Base-by-base conservation (phyloP, 2,113 vertebrate species). In the Tenrec ecaudatus region DNA sequence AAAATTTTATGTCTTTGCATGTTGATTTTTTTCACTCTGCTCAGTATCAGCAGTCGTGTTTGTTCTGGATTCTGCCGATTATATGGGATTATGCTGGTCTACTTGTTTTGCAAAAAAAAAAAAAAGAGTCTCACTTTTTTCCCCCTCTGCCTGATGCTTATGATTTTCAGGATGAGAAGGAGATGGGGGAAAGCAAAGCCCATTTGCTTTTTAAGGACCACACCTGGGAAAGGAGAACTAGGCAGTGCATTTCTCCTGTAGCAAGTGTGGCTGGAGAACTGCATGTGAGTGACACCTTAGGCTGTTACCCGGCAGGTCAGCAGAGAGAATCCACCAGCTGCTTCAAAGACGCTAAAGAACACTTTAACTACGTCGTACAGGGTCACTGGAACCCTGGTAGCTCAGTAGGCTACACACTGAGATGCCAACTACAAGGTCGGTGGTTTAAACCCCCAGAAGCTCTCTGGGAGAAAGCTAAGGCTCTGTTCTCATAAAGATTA, bases 171-270 rank as follows among this genome's bases (percentile, higher is more conserved):
- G n/a, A 73, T 73, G 40, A 82, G 27, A 36, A 90, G 9, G 20
- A 62, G 22, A 62, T 2, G 2, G 27, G 31, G 23, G 57, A 79
- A 60, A 14, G 57, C 47, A 71, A 62, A n/a, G 17, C 47, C 82
- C 15, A 47, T 95, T 90, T 71, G 53, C 47, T 93, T 71, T 87
- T 93, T 86, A 82, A 76, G 40, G 25, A 75, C 29, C 6, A 64
- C 1, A 62, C 7, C 75, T 20, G 16, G 8, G 20, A 47, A 73
- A 76, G 31, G 16, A 81, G 33, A 58, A 9, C 75, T 16, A 81
- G 82, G 7, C 31, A 58, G 33, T 86, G 47, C 9, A 10, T 53
- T 53, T 10, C 5, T 53, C 47, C 47, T 53, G 47, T 53, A 10
- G 9, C 47, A 53, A 10, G 47, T 7, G 47, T 53, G 47, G 47